Percentiles rank a stretch among this genome's conserved stretches.
These are phyloP conservation scores for Sphyrna mokarran DNA, from an alignment of 2,113 vertebrate genomes.

Conservation along the genomic window DNA sequence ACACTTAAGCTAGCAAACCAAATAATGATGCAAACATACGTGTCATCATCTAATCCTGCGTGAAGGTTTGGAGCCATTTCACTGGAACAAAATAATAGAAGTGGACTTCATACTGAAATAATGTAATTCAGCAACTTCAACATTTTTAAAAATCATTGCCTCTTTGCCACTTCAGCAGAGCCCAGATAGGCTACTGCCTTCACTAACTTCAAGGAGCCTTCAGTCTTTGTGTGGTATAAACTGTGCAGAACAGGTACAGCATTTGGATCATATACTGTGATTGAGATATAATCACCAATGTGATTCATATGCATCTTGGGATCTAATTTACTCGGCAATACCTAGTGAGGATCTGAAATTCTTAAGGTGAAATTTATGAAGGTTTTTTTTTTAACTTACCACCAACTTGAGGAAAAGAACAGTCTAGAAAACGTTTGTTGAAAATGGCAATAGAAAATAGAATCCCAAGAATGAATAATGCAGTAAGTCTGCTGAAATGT, in stretches of 20 bases:
- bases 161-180: neutral
- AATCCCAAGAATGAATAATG: neutral
- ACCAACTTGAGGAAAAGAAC: neutral
- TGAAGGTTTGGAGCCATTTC: neutral
- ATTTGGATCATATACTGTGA: neutral
- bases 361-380: neutral
- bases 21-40: neutral
- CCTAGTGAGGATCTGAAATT: neutral
- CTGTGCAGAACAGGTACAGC: neutral
- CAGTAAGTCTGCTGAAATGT: neutral
- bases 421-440: neutral
- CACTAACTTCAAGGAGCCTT: neutral
- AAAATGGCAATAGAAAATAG: neutral
- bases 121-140: neutral
- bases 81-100: neutral
- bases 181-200: neutral
- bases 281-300: neutral
- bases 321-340: neutral
- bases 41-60: neutral
- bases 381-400: neutral
- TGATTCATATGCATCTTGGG: neutral
- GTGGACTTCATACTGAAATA: neutral
- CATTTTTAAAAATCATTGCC: neutral
- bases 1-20: neutral
- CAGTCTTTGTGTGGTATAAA: neutral